Conservation (phyloP, 2,113 vertebrate species). For the Salvelinus sp. region DNA sequence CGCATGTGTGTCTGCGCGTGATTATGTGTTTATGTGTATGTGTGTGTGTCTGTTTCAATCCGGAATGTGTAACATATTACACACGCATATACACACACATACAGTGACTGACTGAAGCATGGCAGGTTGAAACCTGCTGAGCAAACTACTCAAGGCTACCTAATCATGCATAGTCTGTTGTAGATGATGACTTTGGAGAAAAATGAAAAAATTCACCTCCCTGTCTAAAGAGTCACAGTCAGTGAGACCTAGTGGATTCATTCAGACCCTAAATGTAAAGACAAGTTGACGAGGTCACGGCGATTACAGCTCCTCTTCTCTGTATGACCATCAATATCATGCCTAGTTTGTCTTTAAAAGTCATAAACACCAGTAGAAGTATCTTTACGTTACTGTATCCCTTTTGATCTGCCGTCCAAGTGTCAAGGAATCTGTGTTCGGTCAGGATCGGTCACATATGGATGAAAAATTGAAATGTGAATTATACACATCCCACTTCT, state of each 20-base stretch:
- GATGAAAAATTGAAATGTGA: too few species aligned
- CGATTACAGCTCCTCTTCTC: too few species aligned
- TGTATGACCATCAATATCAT: too few species aligned
- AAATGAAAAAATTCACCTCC: constrained; percentile 45
- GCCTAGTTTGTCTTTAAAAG: too few species aligned
- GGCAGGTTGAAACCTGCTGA: constrained; percentile 44
- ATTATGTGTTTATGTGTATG: not conserved
- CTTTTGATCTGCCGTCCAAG: too few species aligned
- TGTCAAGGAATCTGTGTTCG: too few species aligned
- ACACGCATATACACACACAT: not conserved
- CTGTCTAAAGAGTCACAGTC: constrained; percentile 13
- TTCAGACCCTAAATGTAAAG: constrained; percentile 11
- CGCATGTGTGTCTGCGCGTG: not conserved
- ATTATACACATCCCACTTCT: too few species aligned
- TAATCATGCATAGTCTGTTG: constrained; percentile 43
- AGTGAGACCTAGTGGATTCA: constrained; percentile 13
- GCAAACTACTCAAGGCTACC: constrained; percentile 40
- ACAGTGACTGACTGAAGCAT: constrained; percentile 26
- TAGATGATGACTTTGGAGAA: constrained; percentile 34
- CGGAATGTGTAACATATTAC: not conserved
- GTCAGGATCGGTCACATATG: too few species aligned
- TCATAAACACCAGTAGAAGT: not conserved
- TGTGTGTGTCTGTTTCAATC: not conserved
- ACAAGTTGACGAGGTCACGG: constrained; percentile 7
- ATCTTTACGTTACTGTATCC: not conserved